Percentiles rank a stretch among this genome's conserved stretches.
These are phyloP conservation scores for Latrodectus elegans DNA, from an alignment of 2,888 invertebrate species.

Conservation along the genomic window DNA sequence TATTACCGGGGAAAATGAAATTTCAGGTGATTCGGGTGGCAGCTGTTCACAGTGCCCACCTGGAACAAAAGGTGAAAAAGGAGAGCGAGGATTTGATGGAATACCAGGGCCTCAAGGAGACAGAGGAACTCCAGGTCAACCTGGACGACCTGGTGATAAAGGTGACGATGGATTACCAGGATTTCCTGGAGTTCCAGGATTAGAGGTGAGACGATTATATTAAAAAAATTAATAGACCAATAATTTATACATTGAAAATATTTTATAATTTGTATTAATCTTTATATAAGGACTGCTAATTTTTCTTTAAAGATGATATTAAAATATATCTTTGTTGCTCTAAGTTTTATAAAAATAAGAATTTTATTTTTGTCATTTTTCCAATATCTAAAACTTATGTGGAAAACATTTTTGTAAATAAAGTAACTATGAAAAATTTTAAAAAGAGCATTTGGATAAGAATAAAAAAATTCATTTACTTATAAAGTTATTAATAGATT, in stretches of 20 bases:
- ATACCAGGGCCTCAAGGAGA: constrained; percentile 72
- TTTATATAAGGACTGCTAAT: no score
- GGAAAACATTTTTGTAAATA: no score
- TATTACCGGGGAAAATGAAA: not conserved
- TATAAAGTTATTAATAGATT: no score
- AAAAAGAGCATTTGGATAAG: no score
- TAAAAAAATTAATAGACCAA: not conserved
- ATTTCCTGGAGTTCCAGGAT: constrained; percentile 79
- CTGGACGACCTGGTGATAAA: constrained; percentile 70
- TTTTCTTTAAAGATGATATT: no score
- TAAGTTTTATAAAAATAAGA: no score
- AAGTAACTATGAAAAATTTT: no score
- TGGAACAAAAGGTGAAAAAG: constrained; percentile 78
- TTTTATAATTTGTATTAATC: no score
- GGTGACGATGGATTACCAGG: constrained; percentile 78
- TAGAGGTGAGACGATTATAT: constrained; percentile 25
- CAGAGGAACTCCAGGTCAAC: constrained; percentile 73
- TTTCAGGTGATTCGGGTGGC: constrained; percentile 70
- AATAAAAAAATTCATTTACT: no score
- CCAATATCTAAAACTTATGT: no score
- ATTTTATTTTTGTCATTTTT: no score
- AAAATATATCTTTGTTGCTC: no score
- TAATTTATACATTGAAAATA: not conserved
- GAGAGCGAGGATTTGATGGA: constrained; percentile 70
- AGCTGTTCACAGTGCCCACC: constrained; percentile 66